Conservation (phyloP, 1,140 invertebrate genomes). For the Coenobita brevimanus region DNA sequence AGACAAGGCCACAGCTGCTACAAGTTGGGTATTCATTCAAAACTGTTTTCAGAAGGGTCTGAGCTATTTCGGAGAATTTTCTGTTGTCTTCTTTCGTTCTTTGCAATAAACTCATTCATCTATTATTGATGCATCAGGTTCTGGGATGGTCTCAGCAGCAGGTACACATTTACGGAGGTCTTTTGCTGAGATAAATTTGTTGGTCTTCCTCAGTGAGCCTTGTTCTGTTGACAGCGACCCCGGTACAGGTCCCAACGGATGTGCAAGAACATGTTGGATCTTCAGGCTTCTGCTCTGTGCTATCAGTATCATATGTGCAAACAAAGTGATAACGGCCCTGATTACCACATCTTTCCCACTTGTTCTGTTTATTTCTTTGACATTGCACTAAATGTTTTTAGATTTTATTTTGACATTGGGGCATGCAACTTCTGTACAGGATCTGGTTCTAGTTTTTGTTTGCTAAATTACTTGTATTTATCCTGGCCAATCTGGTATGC, state of each 20-base stretch:
- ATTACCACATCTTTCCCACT: not conserved
- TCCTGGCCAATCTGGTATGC: too few relatives aligned
- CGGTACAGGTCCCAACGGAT: conserved; percentile 14
- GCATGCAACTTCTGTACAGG: too few relatives aligned
- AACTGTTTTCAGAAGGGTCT: too few relatives aligned
- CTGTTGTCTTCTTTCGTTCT: conserved; percentile 3
- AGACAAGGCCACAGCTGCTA: too few relatives aligned
- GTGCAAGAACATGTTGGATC: conserved; percentile 9
- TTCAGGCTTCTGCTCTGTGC: conserved; percentile 22
- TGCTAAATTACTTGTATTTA: too few relatives aligned
- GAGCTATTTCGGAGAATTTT: too few relatives aligned
- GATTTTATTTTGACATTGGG: too few relatives aligned
- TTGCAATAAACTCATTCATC: not conserved
- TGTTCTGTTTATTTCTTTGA: too few relatives aligned
- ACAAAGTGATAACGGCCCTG: not conserved
- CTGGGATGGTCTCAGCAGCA: not conserved
- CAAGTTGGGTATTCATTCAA: too few relatives aligned
- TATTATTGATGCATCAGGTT: not conserved
- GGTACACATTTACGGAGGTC: not conserved
- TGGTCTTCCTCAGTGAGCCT: conserved; percentile 6
- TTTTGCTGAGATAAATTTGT: not conserved
- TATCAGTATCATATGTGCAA: conserved; percentile 27
- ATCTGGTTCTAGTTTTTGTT: too few relatives aligned
- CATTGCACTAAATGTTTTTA: not conserved
- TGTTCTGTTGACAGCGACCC: not conserved